Percentiles rank a stretch among this genome's conserved stretches.
Conservation (phyloP, 2,888 invertebrate genomes). For the Drosophila prolongata region DNA sequence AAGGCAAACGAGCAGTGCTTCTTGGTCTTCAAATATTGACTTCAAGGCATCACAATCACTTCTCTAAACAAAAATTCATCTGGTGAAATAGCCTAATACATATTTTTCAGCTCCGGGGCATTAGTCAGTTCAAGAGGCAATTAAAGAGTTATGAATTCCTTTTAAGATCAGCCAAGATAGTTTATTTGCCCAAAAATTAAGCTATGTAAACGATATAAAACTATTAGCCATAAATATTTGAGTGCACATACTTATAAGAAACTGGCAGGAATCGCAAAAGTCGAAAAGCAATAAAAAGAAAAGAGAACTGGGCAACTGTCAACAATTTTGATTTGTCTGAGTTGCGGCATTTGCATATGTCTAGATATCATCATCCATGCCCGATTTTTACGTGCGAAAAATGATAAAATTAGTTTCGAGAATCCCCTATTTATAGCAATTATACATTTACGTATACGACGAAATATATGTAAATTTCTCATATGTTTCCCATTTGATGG, state of each 20-base stretch:
- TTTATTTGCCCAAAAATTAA: constrained; percentile 69
- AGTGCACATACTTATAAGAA: constrained; percentile 9
- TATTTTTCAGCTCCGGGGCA: constrained; percentile 7
- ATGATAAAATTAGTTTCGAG: constrained; percentile 64
- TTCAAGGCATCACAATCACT: constrained; percentile 49
- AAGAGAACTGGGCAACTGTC: constrained; percentile 46
- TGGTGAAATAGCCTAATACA: constrained; percentile 30
- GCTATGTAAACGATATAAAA: constrained; percentile 62
- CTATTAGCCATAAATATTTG: constrained; percentile 48
- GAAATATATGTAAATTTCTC: constrained; percentile 40
- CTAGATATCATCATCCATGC: constrained; percentile 50
- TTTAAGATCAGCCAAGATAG: constrained; percentile 45
- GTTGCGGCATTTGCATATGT: constrained; percentile 66
- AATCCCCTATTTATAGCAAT: constrained; percentile 62
- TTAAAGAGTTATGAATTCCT: constrained; percentile 50
- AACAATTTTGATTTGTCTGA: constrained; percentile 71
- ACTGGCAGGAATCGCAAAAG: constrained; percentile 12
- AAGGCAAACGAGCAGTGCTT: constrained; percentile 25
- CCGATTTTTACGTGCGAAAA: constrained; percentile 63
- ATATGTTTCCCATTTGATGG: constrained; percentile 55
- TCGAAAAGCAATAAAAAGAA: constrained; percentile 62
- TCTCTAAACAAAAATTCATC: constrained; percentile 55
- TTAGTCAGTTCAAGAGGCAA: constrained; percentile 55
- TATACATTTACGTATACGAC: constrained; percentile 6
- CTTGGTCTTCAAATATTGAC: constrained; percentile 66